Base-by-base conservation (phyloP, 1,140 invertebrate species). In the Panagrolaimus sp. region DNA sequence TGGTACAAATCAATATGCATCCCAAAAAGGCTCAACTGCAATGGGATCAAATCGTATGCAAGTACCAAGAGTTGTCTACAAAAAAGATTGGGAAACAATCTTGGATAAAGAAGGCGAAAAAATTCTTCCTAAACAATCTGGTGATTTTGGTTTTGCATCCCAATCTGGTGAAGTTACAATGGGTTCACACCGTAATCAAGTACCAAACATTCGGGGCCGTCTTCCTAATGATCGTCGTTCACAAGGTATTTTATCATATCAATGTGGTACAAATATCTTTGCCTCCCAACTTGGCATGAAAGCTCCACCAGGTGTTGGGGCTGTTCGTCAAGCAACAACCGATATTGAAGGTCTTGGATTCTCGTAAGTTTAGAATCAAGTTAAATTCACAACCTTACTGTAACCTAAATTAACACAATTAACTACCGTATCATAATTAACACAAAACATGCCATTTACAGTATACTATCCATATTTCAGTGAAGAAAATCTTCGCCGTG, bases 221-320 rank as follows among this genome's bases (percentile, higher is more conserved):
- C 48, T 82, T 55, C 80, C 80, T n/a, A 81, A 82, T 52, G 80
- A 82, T 62, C 63, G 80, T 24, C 73, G 80, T 38, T 83, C 75
- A 26, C 79, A 82, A 46, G 81, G 79, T 62, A 46, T 82, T 45
- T 67, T 82, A 0, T 83, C 79, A 73, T 82, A 82, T 65, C 94
- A 96, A 84, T 92, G 92, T 58, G 93, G 94, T 63, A 90, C 90
- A 63, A 96, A 96, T 86, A 91, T 93, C 79, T 89, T 92, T 48
- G 91, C 92, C 8, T 90, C 89, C 0, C 91, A 93, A 81, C 81
- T 84, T 14, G 94, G 94, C 17, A 89, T 92, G 79, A 94, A n/a
- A n/a, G 76, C 68, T 62, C 71, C 72, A 43, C 71, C 76, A 26
- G 79, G 82, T 28, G 63, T 82, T 32, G 80, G 80, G 21, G 80